These are phyloP conservation scores for Chaetorhynchus papuensis DNA, from an alignment of 2,113 vertebrate genomes.

Conservation along the genomic window DNA sequence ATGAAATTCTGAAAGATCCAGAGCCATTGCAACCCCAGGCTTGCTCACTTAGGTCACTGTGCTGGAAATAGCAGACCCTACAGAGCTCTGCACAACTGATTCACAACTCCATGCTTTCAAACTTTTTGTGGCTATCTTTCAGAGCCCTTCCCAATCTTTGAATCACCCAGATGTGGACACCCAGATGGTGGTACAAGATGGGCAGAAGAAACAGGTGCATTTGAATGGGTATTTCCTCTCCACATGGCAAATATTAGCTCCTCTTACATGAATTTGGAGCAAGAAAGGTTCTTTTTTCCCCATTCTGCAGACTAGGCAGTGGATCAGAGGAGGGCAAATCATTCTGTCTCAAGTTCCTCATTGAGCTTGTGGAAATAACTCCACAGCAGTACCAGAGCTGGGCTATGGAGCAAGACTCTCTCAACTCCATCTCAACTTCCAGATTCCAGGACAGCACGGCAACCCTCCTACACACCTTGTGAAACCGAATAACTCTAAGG, in stretches of 20 bases:
- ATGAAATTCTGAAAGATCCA: neutral
- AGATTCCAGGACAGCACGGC: neutral
- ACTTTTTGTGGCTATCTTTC: neutral
- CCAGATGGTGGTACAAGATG: neutral
- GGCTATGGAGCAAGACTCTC: neutral
- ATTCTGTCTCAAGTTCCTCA: neutral
- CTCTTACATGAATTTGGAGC: neutral
- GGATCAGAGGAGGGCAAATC: neutral
- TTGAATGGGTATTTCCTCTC: neutral
- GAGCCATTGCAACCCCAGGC: neutral
- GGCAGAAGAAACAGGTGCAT: neutral
- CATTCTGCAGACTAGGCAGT: neutral
- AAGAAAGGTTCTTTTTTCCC: neutral
- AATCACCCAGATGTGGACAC: neutral
- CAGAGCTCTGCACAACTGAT: neutral
- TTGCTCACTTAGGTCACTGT: neutral
- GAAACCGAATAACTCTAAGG: neutral
- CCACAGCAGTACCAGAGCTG: neutral
- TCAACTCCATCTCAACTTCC: neutral
- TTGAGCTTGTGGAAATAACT: neutral
- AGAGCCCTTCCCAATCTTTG: neutral
- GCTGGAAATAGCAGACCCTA: neutral
- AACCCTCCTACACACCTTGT: neutral
- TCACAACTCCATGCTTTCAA: neutral
- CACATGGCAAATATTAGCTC: neutral